Percentiles rank a stretch among this genome's conserved stretches.
These are phyloP conservation scores for Chrysocyon brachyurus DNA, from an alignment of 2,797 vertebrate genomes.

Conservation along the genomic window DNA sequence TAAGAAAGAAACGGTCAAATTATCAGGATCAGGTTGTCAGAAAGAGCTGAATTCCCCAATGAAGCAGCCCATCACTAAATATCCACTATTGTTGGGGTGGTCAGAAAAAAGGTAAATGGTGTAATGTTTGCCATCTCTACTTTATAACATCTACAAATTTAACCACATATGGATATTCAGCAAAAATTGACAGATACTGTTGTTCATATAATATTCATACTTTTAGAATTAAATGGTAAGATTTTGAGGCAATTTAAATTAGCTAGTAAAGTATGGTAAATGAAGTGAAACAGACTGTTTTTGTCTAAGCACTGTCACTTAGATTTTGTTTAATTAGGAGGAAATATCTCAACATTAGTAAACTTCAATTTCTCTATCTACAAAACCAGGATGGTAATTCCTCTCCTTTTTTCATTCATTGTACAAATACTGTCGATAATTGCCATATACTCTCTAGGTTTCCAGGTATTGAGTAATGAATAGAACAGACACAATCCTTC, in stretches of 20 bases:
- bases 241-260: neutral
- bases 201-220: neutral
- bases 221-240: neutral
- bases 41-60: neutral
- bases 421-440: neutral
- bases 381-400: neutral
- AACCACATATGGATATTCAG: neutral
- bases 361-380: neutral
- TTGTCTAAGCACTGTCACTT: neutral
- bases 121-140: neutral
- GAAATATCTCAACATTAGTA: neutral
- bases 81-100: rapidly evolving
- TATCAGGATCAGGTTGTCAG: neutral
- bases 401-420: neutral
- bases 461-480: neutral
- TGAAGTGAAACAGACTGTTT: neutral
- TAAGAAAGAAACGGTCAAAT: neutral
- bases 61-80: neutral
- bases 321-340: neutral
- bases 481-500: neutral
- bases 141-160: neutral
- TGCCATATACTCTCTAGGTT: neutral
- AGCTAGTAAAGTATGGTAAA: neutral
- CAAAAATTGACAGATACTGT: neutral
- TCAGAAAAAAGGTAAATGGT: neutral